Conservation (phyloP, 2,113 vertebrate genomes). For the Symphodus melops region DNA sequence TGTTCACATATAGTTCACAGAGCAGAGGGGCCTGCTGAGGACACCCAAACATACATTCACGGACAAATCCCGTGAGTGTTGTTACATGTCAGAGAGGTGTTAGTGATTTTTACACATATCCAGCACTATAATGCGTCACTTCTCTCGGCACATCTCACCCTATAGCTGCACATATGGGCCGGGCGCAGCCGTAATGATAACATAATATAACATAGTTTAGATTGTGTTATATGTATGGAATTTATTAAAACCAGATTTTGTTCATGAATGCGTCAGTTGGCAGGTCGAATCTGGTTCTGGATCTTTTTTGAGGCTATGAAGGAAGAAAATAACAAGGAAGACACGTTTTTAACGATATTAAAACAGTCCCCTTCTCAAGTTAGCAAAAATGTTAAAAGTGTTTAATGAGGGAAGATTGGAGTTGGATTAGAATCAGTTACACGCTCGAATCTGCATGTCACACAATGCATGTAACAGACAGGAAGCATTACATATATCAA, state of each 20-base stretch:
- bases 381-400: no score
- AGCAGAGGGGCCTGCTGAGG: constrained; percentile 9
- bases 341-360: not conserved
- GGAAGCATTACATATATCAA: constrained; percentile 6
- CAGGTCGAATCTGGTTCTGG: not conserved
- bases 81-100: constrained; percentile 11
- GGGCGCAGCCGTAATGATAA: no score
- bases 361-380: no score
- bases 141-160: not conserved
- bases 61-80: not conserved
- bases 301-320: not conserved
- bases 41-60: constrained; percentile 27
- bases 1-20: constrained; percentile 32
- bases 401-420: no score
- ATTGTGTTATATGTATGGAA: no score
- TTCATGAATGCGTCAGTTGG: not conserved
- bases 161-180: not conserved
- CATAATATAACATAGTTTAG: no score
- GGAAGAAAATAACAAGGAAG: not conserved
- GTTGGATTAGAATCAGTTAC: no score
- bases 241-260: no score
- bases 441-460: not conserved
- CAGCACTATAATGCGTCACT: not conserved
- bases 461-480: not conserved
- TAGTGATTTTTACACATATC: constrained; percentile 7